Base-by-base conservation (phyloP, 2,888 invertebrate genomes). In the Leucophora obtusa region DNA sequence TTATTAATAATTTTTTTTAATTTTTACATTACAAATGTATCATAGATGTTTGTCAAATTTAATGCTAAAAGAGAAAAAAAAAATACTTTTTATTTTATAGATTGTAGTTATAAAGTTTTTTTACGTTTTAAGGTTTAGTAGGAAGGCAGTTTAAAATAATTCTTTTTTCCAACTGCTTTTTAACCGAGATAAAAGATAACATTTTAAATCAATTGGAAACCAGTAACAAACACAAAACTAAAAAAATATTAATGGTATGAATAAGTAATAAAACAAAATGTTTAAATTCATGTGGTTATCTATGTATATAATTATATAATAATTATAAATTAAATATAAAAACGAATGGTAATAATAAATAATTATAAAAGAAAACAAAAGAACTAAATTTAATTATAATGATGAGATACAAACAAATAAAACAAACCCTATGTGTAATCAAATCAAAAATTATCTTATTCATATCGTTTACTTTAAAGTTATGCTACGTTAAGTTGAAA, bases 291-390 rank as follows among this genome's bases (percentile, higher is more conserved):
- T 88, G 87, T 87, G 87, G 88, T 88, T 87, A 87, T 87, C 86
- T 88, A 88, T 87, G 88, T 87, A 87, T 87, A 87, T 87, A 88
- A 87, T 87, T 87, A 87, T 83, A 71, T 87, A 87, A 86, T 87
- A 87, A 87, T 86, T 87, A 87, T 84, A 86, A 83, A 84, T 85
- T 85, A 84, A 80, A 85, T 84, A 86, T 84, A 51, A 70, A 71
- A 59, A 69, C 15, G 69, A 76, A 51, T 73, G 65, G 53, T 53
- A 75, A 60, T 54, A 35, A 54, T 68, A 66, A 72, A 35, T 70
- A 71, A 58, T 56, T 63, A 68, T 60, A 65, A 73, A 68, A 68
- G 54, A 75, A 53, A 59, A 66, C 6, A 38, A 38, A 11, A 38
- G 11, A 38, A 18, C 56, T 56, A 65, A 35, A 63, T 56, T 58